Percentiles rank a stretch among this genome's conserved stretches.
These are phyloP conservation scores for Catocala sponsa DNA, from an alignment of 2,888 invertebrate genomes.

Conservation along the genomic window DNA sequence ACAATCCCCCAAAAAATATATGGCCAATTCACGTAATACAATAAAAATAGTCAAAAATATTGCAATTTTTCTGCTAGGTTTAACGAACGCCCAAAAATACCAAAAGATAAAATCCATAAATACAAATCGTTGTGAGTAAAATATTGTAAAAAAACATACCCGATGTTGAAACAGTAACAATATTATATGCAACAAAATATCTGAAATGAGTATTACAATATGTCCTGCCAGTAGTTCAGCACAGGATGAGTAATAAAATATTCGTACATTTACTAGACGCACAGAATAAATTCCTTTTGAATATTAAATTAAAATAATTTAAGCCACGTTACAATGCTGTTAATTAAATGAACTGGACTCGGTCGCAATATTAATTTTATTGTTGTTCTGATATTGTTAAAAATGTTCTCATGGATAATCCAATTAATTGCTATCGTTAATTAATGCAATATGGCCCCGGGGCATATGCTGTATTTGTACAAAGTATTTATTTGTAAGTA, in stretches of 20 bases:
- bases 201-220: no score
- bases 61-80: no score
- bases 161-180: no score
- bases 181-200: no score
- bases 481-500: not conserved
- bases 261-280: conserved; percentile 14
- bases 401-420: conserved; percentile 6
- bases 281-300: conserved; percentile 24
- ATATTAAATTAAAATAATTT: conserved; percentile 23
- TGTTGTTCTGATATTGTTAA: conserved; percentile 30
- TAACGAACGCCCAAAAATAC: no score
- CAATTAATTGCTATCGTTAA: conserved; percentile 27
- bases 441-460: conserved; percentile 27
- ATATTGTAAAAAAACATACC: no score
- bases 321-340: conserved; percentile 37
- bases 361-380: conserved; percentile 32
- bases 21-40: no score
- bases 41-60: no score
- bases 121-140: no score
- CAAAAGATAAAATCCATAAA: no score
- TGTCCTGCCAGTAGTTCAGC: no score
- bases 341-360: conserved; percentile 41
- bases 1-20: no score
- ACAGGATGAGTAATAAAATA: conserved; percentile 9
- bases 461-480: conserved; percentile 12